phyloP scores from a whole-genome alignment of 2,888 invertebrate species.

The Chesias legatella region DNA sequence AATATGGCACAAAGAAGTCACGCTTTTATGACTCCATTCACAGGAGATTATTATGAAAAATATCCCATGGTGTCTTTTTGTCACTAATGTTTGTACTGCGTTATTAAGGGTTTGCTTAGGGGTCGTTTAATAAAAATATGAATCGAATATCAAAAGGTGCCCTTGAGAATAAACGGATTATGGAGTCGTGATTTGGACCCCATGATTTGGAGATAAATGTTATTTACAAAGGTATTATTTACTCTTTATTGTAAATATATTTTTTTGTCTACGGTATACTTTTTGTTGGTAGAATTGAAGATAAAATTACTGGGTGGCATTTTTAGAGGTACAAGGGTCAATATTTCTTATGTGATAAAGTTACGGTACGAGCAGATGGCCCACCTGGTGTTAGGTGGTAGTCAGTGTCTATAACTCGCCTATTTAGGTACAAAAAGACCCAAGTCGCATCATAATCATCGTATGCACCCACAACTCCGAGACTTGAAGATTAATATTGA shows the following conservation, averaged over 20 bases:
- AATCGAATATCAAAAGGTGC: constrained; percentile 38
- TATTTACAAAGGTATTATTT: not conserved
- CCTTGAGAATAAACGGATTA: constrained; percentile 21
- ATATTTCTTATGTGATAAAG: too few species aligned
- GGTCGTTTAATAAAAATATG: constrained; percentile 53
- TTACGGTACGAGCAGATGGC: too few species aligned
- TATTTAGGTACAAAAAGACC: too few species aligned
- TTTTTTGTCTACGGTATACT: not conserved
- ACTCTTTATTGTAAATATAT: constrained; percentile 1
- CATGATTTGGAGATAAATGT: constrained; percentile 13
- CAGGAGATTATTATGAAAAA: constrained; percentile 33
- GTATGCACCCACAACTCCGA: too few species aligned
- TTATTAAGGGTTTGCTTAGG: constrained; percentile 38
- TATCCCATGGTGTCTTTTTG: constrained; percentile 62
- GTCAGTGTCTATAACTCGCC: too few species aligned
- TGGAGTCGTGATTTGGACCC: constrained; percentile 14
- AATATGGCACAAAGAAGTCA: constrained; percentile 25
- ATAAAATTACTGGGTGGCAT: too few species aligned
- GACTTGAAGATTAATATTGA: too few species aligned
- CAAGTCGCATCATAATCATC: too few species aligned
- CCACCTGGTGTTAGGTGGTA: too few species aligned
- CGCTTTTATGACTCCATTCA: constrained; percentile 33
- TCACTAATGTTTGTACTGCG: constrained; percentile 48
- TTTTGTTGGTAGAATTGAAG: too few species aligned
- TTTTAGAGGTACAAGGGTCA: too few species aligned